These are phyloP conservation scores for Otus sunia DNA, from an alignment of 2,113 vertebrate species.

Conservation along the genomic window DNA sequence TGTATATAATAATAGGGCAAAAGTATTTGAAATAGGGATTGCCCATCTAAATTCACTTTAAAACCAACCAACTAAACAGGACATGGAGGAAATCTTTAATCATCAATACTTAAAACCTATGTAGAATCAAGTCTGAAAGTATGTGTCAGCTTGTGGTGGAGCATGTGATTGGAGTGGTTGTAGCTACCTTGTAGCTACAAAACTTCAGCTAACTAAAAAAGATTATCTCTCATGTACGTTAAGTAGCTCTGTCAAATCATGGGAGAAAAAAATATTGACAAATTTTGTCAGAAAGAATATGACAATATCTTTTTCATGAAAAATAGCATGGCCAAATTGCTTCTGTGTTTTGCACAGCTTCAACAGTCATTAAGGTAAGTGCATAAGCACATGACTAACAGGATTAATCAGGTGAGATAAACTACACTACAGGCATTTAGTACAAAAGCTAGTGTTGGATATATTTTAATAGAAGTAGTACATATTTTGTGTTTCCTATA, in stretches of 20 bases:
- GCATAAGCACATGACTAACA: background rate
- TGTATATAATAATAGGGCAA: background rate
- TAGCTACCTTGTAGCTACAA: background rate
- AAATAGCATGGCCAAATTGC: background rate
- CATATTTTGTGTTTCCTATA: background rate
- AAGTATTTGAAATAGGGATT: background rate
- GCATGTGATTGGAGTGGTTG: background rate
- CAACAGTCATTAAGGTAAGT: background rate
- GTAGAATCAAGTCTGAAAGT: background rate
- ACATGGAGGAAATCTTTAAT: background rate
- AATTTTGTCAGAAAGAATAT: background rate
- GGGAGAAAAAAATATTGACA: background rate
- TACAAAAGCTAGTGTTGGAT: background rate
- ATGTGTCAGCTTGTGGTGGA: background rate
- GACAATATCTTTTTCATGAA: background rate
- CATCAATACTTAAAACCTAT: background rate
- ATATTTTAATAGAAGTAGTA: background rate
- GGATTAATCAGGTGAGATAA: background rate
- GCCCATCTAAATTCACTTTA: background rate
- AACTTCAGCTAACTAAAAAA: background rate
- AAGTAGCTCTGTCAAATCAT: background rate
- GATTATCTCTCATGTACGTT: background rate
- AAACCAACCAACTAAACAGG: background rate
- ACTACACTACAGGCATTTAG: background rate
- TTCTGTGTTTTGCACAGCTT: background rate